Percentiles rank a stretch among this genome's conserved stretches.
Evolutionary conservation across 2,888 invertebrate species (phyloP).

Genomic region (Encarsia formosa): DNA sequence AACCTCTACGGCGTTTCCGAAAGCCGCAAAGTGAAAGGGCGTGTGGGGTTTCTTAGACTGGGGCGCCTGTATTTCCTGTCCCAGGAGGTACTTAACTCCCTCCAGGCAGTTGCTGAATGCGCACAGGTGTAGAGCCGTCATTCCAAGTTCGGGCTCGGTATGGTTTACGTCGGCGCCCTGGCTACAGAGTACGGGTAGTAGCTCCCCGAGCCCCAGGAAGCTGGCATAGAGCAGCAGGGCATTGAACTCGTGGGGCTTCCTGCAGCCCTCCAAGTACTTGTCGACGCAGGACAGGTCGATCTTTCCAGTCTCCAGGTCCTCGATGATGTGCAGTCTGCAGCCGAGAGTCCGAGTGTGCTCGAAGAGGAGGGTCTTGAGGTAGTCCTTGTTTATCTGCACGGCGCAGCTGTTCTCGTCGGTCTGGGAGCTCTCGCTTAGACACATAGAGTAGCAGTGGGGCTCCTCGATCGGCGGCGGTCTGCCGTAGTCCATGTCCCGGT

Average conservation of each 20-base stretch:
- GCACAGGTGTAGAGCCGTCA: constrained; percentile 71
- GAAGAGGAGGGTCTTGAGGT: constrained; percentile 67
- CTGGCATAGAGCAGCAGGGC: constrained; percentile 71
- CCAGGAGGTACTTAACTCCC: constrained; percentile 66
- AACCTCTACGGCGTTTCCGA: constrained; percentile 79
- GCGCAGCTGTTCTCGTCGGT: constrained; percentile 49
- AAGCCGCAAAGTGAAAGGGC: constrained; percentile 85
- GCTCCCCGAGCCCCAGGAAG: constrained; percentile 66
- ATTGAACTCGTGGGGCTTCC: constrained; percentile 66
- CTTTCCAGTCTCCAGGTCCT: constrained; percentile 69
- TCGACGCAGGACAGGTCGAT: constrained; percentile 58
- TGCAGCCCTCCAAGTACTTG: constrained; percentile 56
- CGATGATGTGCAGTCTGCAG: constrained; percentile 65
- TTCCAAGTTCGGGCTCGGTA: constrained; percentile 66
- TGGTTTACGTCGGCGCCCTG: constrained; percentile 70
- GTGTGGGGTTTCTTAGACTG: constrained; percentile 71
- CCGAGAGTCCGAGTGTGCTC: constrained; percentile 70
- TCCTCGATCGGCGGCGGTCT: constrained; percentile 75
- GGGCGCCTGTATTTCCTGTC: constrained; percentile 64
- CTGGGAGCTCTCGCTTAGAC: constrained; percentile 77
- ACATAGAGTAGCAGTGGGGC: constrained; percentile 60
- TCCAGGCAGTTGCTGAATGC: constrained; percentile 75
- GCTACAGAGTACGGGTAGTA: constrained; percentile 61
- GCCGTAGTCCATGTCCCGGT: constrained; percentile 68
- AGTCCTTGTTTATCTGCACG: constrained; percentile 55